Conservation (phyloP, 2,113 vertebrate species). For the Glaucidium brasilianum region DNA sequence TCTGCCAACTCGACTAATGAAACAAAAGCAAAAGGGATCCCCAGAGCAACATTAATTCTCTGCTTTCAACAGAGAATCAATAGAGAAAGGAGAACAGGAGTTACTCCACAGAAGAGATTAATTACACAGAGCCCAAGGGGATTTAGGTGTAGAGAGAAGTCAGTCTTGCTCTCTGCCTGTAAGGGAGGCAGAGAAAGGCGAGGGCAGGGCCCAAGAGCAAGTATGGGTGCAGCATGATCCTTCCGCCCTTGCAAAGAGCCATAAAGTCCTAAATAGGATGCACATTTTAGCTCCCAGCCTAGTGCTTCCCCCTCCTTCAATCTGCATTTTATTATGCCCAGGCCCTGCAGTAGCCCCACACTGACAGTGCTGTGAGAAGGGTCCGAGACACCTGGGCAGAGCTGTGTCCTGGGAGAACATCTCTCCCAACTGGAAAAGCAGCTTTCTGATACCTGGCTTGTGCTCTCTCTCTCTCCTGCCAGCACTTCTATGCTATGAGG, state of each 20-base stretch:
- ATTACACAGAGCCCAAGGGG: background rate
- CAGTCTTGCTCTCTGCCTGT: background rate
- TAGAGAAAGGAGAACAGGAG: background rate
- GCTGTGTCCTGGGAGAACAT: background rate
- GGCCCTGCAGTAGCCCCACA: background rate
- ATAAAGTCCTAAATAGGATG: background rate
- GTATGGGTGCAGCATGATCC: background rate
- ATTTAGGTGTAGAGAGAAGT: background rate
- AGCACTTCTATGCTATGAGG: slow-evolving; percentile 73
- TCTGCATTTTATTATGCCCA: background rate
- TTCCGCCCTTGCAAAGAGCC: background rate
- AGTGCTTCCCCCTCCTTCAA: background rate
- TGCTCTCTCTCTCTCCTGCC: slow-evolving; percentile 47
- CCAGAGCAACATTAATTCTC: slow-evolving; percentile 7
- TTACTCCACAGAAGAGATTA: background rate
- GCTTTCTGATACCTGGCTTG: slow-evolving; percentile 69
- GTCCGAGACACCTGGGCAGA: background rate
- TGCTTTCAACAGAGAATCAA: slow-evolving; percentile 22
- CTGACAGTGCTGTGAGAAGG: background rate
- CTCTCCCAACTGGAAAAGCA: background rate
- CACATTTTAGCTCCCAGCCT: background rate
- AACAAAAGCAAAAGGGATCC: slow-evolving; percentile 16
- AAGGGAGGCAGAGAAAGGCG: background rate
- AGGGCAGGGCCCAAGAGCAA: background rate
- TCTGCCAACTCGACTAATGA: background rate